These are phyloP conservation scores for Alligator sinensis DNA, from an alignment of 2,113 vertebrate species.

Conservation along the genomic window DNA sequence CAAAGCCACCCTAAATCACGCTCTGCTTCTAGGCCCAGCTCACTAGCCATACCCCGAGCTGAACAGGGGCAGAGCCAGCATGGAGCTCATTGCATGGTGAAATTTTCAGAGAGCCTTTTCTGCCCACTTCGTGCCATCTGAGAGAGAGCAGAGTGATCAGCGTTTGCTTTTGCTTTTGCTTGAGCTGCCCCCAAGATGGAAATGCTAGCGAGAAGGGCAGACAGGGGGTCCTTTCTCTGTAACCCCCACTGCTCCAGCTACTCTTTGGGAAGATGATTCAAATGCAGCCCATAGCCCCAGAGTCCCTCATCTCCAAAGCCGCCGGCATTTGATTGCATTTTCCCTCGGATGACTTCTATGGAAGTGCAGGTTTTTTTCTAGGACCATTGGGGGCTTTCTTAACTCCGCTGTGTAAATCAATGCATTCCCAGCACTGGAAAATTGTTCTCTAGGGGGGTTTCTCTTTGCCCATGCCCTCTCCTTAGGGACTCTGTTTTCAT, in stretches of 20 bases:
- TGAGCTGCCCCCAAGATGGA: not conserved
- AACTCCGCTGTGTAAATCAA: not conserved
- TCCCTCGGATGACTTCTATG: not conserved
- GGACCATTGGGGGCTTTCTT: too few species aligned
- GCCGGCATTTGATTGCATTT: not conserved
- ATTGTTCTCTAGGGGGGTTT: not conserved
- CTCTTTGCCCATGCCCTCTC: not conserved
- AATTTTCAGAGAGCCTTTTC: not conserved
- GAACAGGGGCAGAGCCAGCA: not conserved
- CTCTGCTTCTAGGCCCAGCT: not conserved
- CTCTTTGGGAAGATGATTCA: not conserved
- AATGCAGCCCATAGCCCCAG: not conserved
- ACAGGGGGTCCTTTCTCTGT: not conserved
- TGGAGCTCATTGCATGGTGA: not conserved
- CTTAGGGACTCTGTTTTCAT: not conserved
- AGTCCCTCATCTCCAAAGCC: not conserved
- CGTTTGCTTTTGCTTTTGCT: not conserved
- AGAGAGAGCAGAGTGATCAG: not conserved
- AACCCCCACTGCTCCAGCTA: too few species aligned
- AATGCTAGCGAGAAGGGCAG: not conserved
- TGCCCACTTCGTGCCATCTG: not conserved
- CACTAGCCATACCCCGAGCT: not conserved
- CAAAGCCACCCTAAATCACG: not conserved
- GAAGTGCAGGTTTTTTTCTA: not conserved
- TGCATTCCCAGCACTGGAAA: not conserved